A percentile compares a stretch with the other conserved stretches of the same genome.
These are phyloP conservation scores for Cylas formicarius DNA, from an alignment of 1,140 invertebrate genomes.

Conservation along the genomic window DNA sequence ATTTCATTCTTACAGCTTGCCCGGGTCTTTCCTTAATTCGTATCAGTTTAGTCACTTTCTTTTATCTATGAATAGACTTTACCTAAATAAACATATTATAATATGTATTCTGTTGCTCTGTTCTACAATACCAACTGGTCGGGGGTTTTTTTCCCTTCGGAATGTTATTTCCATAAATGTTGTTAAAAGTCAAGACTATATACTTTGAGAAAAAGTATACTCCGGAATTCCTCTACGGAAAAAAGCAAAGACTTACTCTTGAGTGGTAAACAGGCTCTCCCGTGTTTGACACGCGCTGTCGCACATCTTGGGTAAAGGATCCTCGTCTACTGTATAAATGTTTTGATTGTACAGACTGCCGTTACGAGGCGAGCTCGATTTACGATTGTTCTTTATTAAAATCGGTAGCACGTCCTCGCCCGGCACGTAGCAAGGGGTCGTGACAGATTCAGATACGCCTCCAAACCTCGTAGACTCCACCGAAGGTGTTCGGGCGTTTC, in stretches of 20 bases:
- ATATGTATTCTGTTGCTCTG: too few relatives aligned
- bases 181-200: not conserved
- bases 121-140: too few relatives aligned
- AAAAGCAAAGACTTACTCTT: constrained; percentile 20
- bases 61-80: too few relatives aligned
- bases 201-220: not conserved
- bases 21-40: too few relatives aligned
- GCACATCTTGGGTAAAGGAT: constrained; percentile 57
- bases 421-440: constrained; percentile 45
- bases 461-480: constrained; percentile 34
- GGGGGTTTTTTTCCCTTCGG: too few relatives aligned
- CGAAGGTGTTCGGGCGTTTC: constrained; percentile 33
- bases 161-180: constrained; percentile 1
- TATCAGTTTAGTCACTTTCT: too few relatives aligned
- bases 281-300: constrained; percentile 73
- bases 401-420: constrained; percentile 45
- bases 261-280: constrained; percentile 61
- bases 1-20: too few relatives aligned
- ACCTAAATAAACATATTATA: too few relatives aligned
- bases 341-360: constrained; percentile 34
- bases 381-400: constrained; percentile 37
- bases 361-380: constrained; percentile 30
- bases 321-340: constrained; percentile 39
- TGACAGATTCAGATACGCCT: constrained; percentile 26
- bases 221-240: not conserved